A percentile compares a stretch with the other conserved stretches of the same genome.
Evolutionary conservation across 2,113 vertebrate species (phyloP).

Genomic region (Lophotis ruficrista): DNA sequence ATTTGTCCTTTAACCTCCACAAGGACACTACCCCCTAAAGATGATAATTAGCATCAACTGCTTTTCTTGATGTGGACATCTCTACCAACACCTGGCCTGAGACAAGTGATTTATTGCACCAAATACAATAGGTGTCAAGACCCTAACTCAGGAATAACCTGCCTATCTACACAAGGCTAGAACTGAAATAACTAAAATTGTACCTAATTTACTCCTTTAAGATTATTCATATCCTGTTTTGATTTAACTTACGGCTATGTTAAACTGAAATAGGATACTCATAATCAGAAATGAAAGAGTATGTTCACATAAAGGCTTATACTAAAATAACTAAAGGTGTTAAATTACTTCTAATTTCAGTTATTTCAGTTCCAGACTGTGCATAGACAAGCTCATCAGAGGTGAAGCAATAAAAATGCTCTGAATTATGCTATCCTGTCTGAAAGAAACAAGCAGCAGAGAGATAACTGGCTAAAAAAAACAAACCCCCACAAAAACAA

Average conservation of each 20-base stretch:
- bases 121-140: neutral
- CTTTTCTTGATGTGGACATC: neutral
- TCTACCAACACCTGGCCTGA: neutral
- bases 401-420: conserved; percentile 24
- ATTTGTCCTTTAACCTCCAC: neutral
- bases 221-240: conserved; percentile 68
- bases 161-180: neutral
- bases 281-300: conserved; percentile 67
- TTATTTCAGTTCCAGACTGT: conserved; percentile 47
- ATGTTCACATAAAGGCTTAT: neutral
- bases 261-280: conserved; percentile 59
- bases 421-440: neutral
- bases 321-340: conserved; percentile 56
- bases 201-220: conserved; percentile 29
- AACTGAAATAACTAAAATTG: conserved; percentile 41
- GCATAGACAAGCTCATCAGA: conserved; percentile 20
- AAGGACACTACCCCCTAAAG: neutral
- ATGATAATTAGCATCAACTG: neutral
- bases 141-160: neutral
- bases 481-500: neutral
- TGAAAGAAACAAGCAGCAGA: conserved; percentile 18
- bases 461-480: conserved; percentile 23
- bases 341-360: conserved; percentile 56
- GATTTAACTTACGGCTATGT: conserved; percentile 50
- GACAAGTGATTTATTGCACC: neutral